phyloP scores from a whole-genome alignment of 2,113 vertebrate genomes.

The Pelodiscus sinensis region DNA sequence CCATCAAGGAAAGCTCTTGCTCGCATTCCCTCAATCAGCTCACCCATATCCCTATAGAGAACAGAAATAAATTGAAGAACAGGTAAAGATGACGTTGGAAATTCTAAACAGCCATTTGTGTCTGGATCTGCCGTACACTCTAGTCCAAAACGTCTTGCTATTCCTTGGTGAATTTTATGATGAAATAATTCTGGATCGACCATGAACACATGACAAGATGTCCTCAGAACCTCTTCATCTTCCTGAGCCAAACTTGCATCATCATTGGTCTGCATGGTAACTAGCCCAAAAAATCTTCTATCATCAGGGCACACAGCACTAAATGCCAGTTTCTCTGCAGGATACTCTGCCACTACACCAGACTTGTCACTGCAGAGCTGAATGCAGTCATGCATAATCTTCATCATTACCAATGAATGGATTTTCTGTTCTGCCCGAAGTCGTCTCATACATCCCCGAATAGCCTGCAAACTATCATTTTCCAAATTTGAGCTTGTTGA shows the following conservation, averaged over 20 bases:
- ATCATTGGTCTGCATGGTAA: conserved; percentile 93
- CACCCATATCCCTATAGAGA: conserved; percentile 96
- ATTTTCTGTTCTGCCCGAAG: conserved; percentile 95
- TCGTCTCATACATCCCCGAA: conserved; percentile 97
- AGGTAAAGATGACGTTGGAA: conserved; percentile 92
- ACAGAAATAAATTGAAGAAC: conserved; percentile 96
- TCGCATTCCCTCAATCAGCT: conserved; percentile 92
- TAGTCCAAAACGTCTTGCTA: conserved; percentile 91
- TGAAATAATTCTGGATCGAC: conserved; percentile 95
- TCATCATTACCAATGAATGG: conserved; percentile 93
- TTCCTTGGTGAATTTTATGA: conserved; percentile 91
- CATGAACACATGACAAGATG: conserved; percentile 97
- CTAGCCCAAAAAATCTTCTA: conserved; percentile 93
- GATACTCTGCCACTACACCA: conserved; percentile 89
- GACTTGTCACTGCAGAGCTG: conserved; percentile 89
- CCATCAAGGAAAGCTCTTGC: conserved; percentile 93
- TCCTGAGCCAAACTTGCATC: conserved; percentile 81
- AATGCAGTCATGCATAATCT: conserved; percentile 95
- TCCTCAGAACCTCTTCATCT: conserved; percentile 87
- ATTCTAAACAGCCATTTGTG: conserved; percentile 93
- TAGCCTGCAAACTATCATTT: conserved; percentile 93
- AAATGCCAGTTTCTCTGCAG: conserved; percentile 96
- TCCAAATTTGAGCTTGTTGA: conserved; percentile 90
- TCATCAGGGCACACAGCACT: conserved; percentile 96
- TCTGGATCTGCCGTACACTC: conserved; percentile 96